These are phyloP conservation scores for Tenthredo amoena DNA, from an alignment of 2,888 invertebrate species.

Conservation along the genomic window DNA sequence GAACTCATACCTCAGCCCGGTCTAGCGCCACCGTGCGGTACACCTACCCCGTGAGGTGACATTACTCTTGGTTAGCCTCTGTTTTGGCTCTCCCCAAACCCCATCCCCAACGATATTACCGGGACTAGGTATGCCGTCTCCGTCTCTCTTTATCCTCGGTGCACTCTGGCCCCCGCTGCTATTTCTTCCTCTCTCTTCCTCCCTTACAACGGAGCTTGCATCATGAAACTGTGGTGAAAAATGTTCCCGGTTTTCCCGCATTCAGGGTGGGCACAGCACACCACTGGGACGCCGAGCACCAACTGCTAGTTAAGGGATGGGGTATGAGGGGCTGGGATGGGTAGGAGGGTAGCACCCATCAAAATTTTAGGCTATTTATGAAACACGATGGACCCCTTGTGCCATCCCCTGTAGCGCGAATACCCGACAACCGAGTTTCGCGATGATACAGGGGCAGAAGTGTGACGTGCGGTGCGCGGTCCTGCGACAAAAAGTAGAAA, in stretches of 20 bases:
- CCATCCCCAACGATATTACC: conserved; percentile 26
- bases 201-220: conserved; percentile 50
- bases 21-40: conserved; percentile 24
- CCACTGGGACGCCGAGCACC: conserved; percentile 33
- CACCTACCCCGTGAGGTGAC: conserved; percentile 45
- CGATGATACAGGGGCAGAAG: conserved; percentile 30
- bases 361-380: conserved; percentile 48
- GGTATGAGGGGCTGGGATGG: not conserved
- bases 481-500: not conserved
- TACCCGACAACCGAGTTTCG: conserved; percentile 25
- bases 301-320: conserved; percentile 24
- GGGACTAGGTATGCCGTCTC: not conserved
- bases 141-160: conserved; percentile 46
- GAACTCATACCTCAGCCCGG: conserved; percentile 16
- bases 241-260: conserved; percentile 26
- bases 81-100: conserved; percentile 34
- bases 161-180: not conserved
- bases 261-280: conserved; percentile 12
- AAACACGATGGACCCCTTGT: conserved; percentile 29
- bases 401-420: conserved; percentile 6
- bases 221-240: conserved; percentile 50
- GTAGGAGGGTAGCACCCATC: conserved; percentile 29
- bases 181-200: conserved; percentile 29
- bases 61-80: conserved; percentile 53
- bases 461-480: not conserved